Base-by-base conservation (phyloP, 2,888 invertebrate genomes). In the Ornithoptera priamus region DNA sequence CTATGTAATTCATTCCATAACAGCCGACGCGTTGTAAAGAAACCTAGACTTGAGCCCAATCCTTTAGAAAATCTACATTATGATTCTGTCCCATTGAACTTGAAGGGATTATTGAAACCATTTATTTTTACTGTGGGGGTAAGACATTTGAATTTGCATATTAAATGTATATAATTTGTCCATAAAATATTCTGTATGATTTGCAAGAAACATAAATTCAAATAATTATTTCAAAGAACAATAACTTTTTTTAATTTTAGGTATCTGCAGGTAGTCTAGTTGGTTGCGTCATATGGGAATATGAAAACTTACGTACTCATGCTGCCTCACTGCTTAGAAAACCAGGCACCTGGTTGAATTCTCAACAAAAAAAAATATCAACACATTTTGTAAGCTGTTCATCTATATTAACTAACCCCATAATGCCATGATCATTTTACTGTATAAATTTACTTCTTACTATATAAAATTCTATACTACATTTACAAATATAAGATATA, bases 201-300 rank as follows among this genome's bases (percentile, higher is more conserved):
- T 20, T 56, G 15, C 46, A 46, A 42, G 42, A 10, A 42, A 46
- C 15, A 46, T 3, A 56, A 1, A 56, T 6, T 20, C 2, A 1
- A 7, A 53, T 56, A 10, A 61, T n/a, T 36, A 36, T 7, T 60
- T 5, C 36, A 18, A 60, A 18, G 17, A 24, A 30, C 1, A 60
- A n/a, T 60, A 36, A 56, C 18, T n/a, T 6, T 56, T 36, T 60
- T 30, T 62, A 46, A 68, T 69, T 65, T 65, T 56, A 96, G 96
- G 95, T 96, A 76, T 93, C 94, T 79, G 88, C 95, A 62, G 93
- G 94, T 22, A 95, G 96, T 81, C 94, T 97, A 80, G 92, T 94
- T 39, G 96, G 95, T 22, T 96, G 96, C 76, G 94, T 96, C 22
- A 95, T 98, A 74, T 97, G 97, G 96, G 97, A 98, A 86, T 98